Conservation (phyloP, 2,113 vertebrate genomes). For the Odocoileus virginianus region DNA sequence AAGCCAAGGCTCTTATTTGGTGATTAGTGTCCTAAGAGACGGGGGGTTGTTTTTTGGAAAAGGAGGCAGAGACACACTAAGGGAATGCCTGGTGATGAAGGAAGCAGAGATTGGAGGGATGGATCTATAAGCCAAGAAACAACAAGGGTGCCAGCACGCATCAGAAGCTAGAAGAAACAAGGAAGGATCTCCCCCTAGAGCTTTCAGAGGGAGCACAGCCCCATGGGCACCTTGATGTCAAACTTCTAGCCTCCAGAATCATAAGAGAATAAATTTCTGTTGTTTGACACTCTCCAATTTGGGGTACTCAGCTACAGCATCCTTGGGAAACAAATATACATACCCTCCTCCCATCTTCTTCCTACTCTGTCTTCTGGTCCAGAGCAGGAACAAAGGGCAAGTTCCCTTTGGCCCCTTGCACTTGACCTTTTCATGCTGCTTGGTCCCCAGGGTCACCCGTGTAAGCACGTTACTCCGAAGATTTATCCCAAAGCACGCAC, state of each 20-base stretch:
- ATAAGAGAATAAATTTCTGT: too few relatives aligned
- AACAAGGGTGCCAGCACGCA: not conserved
- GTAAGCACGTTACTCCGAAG: constrained; percentile 38
- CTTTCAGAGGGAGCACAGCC: too few relatives aligned
- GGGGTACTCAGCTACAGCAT: fast-evolving
- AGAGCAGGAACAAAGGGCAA: constrained; percentile 68
- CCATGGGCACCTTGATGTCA: not conserved
- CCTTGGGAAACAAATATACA: not conserved
- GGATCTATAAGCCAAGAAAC: not conserved
- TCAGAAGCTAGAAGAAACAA: not conserved
- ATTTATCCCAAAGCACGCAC: constrained; percentile 77
- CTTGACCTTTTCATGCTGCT: constrained; percentile 80
- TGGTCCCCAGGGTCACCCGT: constrained; percentile 65
- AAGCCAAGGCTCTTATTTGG: not conserved
- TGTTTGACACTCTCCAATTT: not conserved
- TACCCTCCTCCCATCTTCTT: not conserved
- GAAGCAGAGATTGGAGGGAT: not conserved
- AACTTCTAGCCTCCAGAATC: not conserved
- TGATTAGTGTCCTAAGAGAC: not conserved
- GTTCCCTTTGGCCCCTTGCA: constrained; percentile 72
- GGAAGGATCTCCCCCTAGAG: not conserved
- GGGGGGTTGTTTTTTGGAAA: too few relatives aligned
- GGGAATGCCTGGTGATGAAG: fast-evolving
- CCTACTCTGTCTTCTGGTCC: not conserved
- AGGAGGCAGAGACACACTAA: not conserved